These are phyloP conservation scores for Cacoxenus indagator DNA, from an alignment of 2,888 invertebrate species.

Conservation along the genomic window DNA sequence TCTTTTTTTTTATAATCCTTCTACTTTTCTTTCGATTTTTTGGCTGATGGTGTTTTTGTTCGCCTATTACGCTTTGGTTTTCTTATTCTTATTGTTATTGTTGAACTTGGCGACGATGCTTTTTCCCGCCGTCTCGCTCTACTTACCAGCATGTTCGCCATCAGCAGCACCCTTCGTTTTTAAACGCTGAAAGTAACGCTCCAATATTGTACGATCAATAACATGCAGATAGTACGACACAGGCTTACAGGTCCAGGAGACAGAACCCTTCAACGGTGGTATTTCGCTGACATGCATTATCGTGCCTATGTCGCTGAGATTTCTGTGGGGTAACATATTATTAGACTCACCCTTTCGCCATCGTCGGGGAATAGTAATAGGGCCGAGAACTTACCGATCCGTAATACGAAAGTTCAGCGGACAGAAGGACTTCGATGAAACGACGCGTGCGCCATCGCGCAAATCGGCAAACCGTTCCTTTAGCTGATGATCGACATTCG, in stretches of 20 bases:
- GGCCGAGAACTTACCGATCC: constrained; percentile 75
- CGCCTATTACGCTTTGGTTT: background rate
- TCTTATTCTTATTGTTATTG: background rate
- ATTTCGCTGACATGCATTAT: constrained; percentile 99
- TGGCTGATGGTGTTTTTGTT: background rate
- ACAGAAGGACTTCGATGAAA: constrained; percentile 98
- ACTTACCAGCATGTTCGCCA: constrained; percentile 69
- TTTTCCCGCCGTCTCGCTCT: background rate
- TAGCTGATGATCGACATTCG: constrained; percentile 95
- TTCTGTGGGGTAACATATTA: constrained; percentile 72
- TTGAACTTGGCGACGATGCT: background rate
- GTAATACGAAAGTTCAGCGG: constrained; percentile 99
- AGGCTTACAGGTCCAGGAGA: constrained; percentile 99
- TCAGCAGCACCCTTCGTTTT: constrained; percentile 82
- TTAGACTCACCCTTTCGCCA: background rate
- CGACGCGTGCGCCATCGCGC: constrained; percentile 94
- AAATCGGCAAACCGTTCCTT: constrained; percentile 97
- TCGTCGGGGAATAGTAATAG: background rate
- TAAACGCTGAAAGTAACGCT: constrained; percentile 95
- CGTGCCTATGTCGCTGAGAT: constrained; percentile 97
- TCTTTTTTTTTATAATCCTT: constrained; percentile 28
- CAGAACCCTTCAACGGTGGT: constrained; percentile 93
- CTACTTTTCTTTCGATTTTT: background rate
- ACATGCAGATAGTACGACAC: constrained; percentile 98
- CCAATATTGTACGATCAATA: constrained; percentile 96